A percentile compares a stretch with the other conserved stretches of the same genome.
Evolutionary conservation across 2,888 invertebrate genomes (phyloP).

Genomic region (Bibio marci): DNA sequence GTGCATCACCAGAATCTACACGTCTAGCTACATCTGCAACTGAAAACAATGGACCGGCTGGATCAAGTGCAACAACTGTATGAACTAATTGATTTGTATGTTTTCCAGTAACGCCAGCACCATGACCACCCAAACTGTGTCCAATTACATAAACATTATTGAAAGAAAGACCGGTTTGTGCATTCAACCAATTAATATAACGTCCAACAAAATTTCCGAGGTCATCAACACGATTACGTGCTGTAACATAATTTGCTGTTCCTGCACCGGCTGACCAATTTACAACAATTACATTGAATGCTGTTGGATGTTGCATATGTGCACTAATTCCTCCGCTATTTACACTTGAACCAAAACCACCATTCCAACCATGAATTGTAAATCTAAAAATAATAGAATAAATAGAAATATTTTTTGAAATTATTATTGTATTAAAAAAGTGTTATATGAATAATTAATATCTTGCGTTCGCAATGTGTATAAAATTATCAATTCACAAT

Average conservation of each 20-base stretch:
- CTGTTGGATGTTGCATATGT: too few relatives aligned
- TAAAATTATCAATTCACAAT: too few relatives aligned
- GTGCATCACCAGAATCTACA: slow-evolving; percentile 23
- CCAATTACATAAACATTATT: slow-evolving; percentile 22
- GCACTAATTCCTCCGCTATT: too few relatives aligned
- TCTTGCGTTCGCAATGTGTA: too few relatives aligned
- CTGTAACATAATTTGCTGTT: slow-evolving; percentile 19
- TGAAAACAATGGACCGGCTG: slow-evolving; percentile 23
- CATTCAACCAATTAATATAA: slow-evolving; percentile 18
- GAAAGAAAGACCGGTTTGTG: slow-evolving; percentile 12
- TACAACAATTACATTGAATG: slow-evolving; percentile 18
- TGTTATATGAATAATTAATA: too few relatives aligned
- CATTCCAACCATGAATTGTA: too few relatives aligned
- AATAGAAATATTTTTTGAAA: too few relatives aligned
- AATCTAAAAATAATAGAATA: too few relatives aligned
- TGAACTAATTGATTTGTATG: slow-evolving; percentile 15
- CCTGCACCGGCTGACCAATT: slow-evolving; percentile 23
- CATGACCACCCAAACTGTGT: slow-evolving; percentile 27
- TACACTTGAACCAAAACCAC: too few relatives aligned
- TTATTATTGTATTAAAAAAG: too few relatives aligned
- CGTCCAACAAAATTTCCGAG: slow-evolving; percentile 18
- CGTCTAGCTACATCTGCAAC: slow-evolving; percentile 16
- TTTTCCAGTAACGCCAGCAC: slow-evolving; percentile 23
- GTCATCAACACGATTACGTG: slow-evolving; percentile 17
- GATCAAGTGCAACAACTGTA: slow-evolving; percentile 26